Conservation (phyloP, 2,797 vertebrate genomes). For the Echiichthys vipera region DNA sequence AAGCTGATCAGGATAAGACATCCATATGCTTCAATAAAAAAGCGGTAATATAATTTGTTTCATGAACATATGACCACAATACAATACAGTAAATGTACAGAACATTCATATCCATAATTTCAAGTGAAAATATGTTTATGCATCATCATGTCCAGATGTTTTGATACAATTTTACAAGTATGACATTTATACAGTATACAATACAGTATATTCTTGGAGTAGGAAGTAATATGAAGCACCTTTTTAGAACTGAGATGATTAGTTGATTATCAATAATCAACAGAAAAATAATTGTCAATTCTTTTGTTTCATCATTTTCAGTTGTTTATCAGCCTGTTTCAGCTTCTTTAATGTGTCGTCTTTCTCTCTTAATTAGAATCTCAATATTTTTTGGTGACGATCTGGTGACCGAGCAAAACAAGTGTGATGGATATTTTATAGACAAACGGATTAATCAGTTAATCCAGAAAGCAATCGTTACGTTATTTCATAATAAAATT, state of each 20-base stretch:
- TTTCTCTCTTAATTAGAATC: neutral
- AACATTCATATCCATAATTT: neutral
- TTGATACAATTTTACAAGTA: neutral
- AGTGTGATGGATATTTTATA: neutral
- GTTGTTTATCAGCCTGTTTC: too few species aligned
- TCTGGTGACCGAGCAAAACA: neutral
- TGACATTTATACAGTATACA: neutral
- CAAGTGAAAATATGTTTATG: neutral
- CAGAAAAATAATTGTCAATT: neutral
- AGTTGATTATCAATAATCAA: neutral
- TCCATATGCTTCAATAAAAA: conserved; percentile 4
- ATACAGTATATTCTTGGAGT: neutral
- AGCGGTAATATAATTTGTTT: neutral
- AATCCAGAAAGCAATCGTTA: neutral
- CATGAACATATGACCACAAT: neutral
- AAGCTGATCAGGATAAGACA: conserved; percentile 3
- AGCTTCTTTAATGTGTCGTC: neutral
- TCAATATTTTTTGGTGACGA: neutral
- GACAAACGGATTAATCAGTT: neutral
- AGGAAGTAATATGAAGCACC: neutral
- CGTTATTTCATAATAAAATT: neutral
- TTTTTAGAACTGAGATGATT: neutral
- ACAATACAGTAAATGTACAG: neutral
- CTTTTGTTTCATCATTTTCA: too few species aligned
- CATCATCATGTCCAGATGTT: neutral